Conservation (phyloP, 2,797 vertebrate species). For the Myotis vivesi region DNA sequence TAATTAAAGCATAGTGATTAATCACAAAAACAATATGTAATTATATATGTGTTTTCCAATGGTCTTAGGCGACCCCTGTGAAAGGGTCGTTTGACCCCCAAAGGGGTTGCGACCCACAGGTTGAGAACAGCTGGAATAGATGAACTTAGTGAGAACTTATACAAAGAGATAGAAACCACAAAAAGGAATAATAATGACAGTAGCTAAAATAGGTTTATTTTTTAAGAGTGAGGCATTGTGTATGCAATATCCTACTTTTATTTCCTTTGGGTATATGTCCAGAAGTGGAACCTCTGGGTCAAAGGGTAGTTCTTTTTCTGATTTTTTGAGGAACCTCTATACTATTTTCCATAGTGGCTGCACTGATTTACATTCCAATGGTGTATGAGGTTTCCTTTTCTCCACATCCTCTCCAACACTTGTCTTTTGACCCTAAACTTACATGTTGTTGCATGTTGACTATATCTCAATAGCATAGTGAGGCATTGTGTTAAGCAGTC, state of each 20-base stretch:
- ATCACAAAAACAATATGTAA: no score
- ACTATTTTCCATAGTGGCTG: background rate
- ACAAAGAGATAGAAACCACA: background rate
- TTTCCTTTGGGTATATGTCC: background rate
- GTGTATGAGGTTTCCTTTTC: fast-evolving
- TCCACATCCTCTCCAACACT: background rate
- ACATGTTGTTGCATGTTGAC: no score
- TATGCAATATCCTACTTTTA: background rate
- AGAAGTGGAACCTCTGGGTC: fast-evolving
- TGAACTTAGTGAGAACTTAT: background rate
- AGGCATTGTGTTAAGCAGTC: background rate
- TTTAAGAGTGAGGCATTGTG: no score
- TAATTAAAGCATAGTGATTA: no score
- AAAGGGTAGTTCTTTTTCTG: fast-evolving
- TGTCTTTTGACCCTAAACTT: background rate
- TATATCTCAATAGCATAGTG: background rate
- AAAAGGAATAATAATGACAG: background rate
- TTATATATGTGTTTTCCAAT: no score
- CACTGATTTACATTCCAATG: background rate
- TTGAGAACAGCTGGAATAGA: background rate
- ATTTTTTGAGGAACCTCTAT: fast-evolving
- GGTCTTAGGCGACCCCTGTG: no score
- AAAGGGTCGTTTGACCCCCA: no score
- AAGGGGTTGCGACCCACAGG: no score
- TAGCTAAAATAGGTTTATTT: background rate